Base-by-base conservation (phyloP, 1,140 invertebrate genomes). In the Telenomus remus region DNA sequence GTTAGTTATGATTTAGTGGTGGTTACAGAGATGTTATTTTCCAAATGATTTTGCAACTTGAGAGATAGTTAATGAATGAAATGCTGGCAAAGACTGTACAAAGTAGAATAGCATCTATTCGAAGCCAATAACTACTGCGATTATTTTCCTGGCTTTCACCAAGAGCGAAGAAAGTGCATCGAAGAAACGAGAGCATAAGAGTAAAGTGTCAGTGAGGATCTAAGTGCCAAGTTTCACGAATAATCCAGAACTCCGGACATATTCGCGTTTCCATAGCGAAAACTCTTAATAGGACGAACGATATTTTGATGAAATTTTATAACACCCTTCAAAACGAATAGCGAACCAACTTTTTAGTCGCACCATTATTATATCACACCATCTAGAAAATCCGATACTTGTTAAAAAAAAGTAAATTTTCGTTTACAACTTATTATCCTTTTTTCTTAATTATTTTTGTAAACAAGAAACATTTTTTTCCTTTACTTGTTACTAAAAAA, bases 101-200 rank as follows among this genome's bases (percentile, higher is more conserved):
- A 53, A 37, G 13, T 61, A 55, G 66, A 61, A 49, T 55, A 47
- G 35, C 27, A n/a, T 70, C 51, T 44, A 55, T 61, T 61, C 27
- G 66, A 61, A 69, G 50, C 7, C 56, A 69, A 69, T 69, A 69
- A 35, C 56, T 48, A 56, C 65, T 34, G 51, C 54, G 64, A 68
- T 69, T 55, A 71, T 71, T 63, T 71, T 71, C 68, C 51, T 59
- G 68, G 59, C 68, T 71, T 71, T 71, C 68, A 71, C 68, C 68
- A 44, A 55, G 59, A 60, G 56, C 51, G 53, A 71, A 71, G 68
- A 71, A 71, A 71, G 68, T 63, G 53, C 59, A 57, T n/a, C 19
- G 57, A 55, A 61, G 66, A 71, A 71, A 71, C 53, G 59, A 63
- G 68, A 71, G 68, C 68, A 63, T 63, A 63, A 63, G 59, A 71